phyloP scores from a whole-genome alignment of 2,888 invertebrate species.

The Agrotis ipsilon region DNA sequence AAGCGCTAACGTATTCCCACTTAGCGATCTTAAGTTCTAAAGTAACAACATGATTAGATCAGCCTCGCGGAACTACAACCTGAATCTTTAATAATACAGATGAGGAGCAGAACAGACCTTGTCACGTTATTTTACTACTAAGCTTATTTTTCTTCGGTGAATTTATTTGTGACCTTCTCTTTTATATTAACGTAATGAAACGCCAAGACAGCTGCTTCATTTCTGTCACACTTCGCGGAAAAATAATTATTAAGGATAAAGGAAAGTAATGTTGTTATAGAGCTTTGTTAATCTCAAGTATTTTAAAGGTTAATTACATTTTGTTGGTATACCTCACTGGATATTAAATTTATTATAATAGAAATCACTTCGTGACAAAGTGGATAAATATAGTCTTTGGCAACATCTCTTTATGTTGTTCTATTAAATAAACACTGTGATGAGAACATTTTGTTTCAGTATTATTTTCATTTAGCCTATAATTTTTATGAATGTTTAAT shows the following conservation, averaged over 20 bases:
- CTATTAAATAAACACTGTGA: neutral
- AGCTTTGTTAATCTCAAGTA: neutral
- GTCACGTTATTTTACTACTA: neutral
- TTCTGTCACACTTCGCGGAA: slow-evolving; percentile 8
- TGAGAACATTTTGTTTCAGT: neutral
- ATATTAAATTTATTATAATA: neutral
- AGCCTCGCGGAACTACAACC: neutral
- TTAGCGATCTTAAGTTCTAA: slow-evolving; percentile 4
- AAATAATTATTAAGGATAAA: slow-evolving; percentile 18
- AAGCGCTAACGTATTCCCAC: slow-evolving; percentile 19
- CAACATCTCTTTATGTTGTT: neutral
- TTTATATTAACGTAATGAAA: slow-evolving; percentile 17
- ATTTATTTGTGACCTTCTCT: slow-evolving; percentile 4
- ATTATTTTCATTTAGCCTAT: neutral
- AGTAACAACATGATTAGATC: slow-evolving; percentile 9
- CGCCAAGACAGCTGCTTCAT: slow-evolving; percentile 11
- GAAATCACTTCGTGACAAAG: neutral
- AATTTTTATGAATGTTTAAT: too few species aligned
- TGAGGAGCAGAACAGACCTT: neutral
- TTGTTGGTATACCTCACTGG: neutral
- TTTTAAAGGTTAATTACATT: slow-evolving; percentile 12
- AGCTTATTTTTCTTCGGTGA: slow-evolving; percentile 4
- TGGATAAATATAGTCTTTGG: neutral
- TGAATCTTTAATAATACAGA: slow-evolving; percentile 6
- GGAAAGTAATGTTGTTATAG: neutral